Evolutionary conservation across 2,797 vertebrate species (phyloP), one percentile per base, ranked within the genome.

Genomic region (Cygnus olor): DNA sequence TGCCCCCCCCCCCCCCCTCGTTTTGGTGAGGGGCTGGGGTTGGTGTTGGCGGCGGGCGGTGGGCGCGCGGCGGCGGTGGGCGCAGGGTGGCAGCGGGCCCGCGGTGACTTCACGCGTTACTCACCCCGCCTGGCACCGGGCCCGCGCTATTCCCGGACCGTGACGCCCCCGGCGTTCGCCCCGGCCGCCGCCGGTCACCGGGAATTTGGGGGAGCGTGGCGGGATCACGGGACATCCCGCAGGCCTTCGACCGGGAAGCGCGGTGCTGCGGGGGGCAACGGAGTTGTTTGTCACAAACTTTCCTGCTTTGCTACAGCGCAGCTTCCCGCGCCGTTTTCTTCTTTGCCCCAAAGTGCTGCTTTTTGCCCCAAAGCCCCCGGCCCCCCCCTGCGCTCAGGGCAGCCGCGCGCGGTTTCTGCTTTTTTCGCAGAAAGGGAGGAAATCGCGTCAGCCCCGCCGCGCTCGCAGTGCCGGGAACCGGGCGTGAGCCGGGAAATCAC

Each of bases 71-170:
- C 14, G 6, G 47, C 12, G 49, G 22, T 51, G 22, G 45, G 45
- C 24, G 49, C 49, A 2, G 24, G 24, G 49, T 25, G 25, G 49
- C 7, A 27, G 25, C 49, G 49, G 49, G 49, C 49, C 49, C 49
- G 96, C 93, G 96, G 97, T 98, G 98, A 98, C 96, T 97, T 98
- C 97, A 82, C 91, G 93, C 97, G 93, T 98, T 97, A 97, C 97
- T 97, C 98, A 97, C 96, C 96, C 95, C 95, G 63, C 91, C 93
- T 97, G 97, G 98, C 97, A 53, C 36, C 32, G 49, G 82, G 96
- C 97, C 96, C 63, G 83, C 77, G 91, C 97, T 97, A 95, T 98
- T 97, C 97, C 97, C 92, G 95, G 97, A n/a, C 97, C 95, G 89
- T 96, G 97, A 97, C 96, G 96, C 95, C 90, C 95, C 90, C 24